Evolutionary conservation across 2,113 vertebrate genomes (phyloP).

Genomic region (Pandion haliaetus): DNA sequence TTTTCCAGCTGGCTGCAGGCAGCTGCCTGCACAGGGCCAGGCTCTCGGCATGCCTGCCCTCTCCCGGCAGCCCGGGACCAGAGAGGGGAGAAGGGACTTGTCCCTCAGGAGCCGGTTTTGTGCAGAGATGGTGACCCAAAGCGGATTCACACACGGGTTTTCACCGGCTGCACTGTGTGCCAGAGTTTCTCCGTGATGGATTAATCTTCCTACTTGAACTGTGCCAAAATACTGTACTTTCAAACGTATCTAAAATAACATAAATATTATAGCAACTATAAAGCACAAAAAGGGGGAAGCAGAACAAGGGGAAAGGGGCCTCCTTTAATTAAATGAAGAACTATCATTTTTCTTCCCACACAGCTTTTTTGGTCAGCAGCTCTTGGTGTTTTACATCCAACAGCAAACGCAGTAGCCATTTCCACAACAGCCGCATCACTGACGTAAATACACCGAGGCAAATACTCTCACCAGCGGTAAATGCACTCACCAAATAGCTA

Average conservation of each 20-base stretch:
- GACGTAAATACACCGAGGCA: neutral
- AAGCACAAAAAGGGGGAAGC: neutral
- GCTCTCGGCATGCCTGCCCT: neutral
- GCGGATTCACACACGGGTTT: neutral
- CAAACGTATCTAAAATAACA: neutral
- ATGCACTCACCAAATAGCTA: neutral
- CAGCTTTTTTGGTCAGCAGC: neutral
- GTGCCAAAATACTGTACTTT: neutral
- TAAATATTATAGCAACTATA: neutral
- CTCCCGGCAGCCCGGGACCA: neutral
- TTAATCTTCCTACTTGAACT: neutral
- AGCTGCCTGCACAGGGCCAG: neutral
- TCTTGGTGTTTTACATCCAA: neutral
- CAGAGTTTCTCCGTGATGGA: neutral
- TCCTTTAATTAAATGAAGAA: neutral
- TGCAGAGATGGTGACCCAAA: neutral
- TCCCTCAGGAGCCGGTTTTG: fast-evolving
- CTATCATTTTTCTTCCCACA: neutral
- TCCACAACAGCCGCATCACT: neutral
- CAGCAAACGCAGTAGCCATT: neutral
- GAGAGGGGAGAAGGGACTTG: neutral
- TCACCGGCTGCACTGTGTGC: fast-evolving
- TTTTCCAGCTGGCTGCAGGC: neutral
- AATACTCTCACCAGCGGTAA: neutral
- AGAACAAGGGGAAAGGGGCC: neutral